A percentile compares a stretch with the other conserved stretches of the same genome.
These are phyloP conservation scores for Mythimna impura DNA, from an alignment of 2,888 invertebrate species.

Conservation along the genomic window DNA sequence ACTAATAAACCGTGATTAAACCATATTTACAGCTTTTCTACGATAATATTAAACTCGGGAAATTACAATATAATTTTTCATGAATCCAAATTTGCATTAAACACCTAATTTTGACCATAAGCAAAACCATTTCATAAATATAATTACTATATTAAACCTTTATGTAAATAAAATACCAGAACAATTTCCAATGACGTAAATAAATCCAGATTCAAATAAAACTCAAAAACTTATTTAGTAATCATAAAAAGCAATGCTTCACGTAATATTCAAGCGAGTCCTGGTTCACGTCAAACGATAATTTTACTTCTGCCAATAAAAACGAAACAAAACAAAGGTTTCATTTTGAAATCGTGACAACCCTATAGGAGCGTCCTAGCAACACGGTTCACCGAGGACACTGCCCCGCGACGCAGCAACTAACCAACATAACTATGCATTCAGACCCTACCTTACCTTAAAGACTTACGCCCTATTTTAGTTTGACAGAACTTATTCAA, in stretches of 20 bases:
- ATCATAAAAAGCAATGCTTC: constrained; percentile 55
- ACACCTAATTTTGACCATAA: neutral
- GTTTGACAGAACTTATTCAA: constrained; percentile 44
- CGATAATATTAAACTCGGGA: no score
- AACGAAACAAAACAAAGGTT: constrained; percentile 71
- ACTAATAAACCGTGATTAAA: no score
- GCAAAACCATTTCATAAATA: neutral
- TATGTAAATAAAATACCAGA: neutral
- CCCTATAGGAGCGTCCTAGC: constrained; percentile 83
- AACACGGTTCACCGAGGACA: constrained; percentile 85
- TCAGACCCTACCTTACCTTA: constrained; percentile 58
- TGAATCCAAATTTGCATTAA: neutral
- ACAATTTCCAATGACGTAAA: constrained; percentile 5
- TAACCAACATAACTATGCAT: constrained; percentile 60
- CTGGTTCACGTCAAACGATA: constrained; percentile 62
- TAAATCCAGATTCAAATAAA: constrained; percentile 39
- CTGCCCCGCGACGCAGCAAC: constrained; percentile 79
- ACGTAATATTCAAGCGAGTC: constrained; percentile 48
- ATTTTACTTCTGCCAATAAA: constrained; percentile 63
- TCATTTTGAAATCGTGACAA: constrained; percentile 82
- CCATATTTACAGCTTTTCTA: no score
- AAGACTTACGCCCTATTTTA: constrained; percentile 55
- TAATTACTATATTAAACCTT: neutral
- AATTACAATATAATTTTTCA: neutral
- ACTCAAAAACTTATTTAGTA: constrained; percentile 36